Conservation (phyloP, 2,797 vertebrate genomes). For the Sebastiscus tertius region DNA sequence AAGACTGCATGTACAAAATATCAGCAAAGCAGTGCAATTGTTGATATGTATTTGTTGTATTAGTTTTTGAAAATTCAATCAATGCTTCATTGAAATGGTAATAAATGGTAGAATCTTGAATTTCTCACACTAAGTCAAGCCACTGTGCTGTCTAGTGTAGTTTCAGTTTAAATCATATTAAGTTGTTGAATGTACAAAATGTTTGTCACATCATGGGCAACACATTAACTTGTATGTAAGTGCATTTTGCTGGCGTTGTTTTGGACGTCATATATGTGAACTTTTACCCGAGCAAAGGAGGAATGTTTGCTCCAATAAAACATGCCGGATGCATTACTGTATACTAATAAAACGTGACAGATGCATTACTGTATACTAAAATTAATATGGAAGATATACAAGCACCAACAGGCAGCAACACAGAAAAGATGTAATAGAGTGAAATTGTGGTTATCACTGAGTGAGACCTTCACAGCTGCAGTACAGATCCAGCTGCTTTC, state of each 20-base stretch:
- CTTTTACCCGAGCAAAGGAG: not conserved
- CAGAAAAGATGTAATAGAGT: not conserved
- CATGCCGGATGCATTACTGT: not conserved
- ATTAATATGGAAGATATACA: not conserved
- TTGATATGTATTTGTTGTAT: too few species aligned
- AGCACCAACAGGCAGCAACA: not conserved
- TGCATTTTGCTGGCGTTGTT: not conserved
- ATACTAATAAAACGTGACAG: not conserved
- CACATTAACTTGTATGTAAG: not conserved
- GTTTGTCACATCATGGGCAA: not conserved
- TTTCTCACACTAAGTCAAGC: not conserved
- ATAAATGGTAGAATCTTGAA: too few species aligned
- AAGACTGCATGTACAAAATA: not conserved
- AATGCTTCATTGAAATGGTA: too few species aligned
- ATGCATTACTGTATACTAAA: not conserved
- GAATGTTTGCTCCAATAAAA: not conserved
- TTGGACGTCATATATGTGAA: not conserved
- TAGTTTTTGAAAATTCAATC: too few species aligned
- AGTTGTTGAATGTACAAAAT: not conserved
- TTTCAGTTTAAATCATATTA: not conserved
- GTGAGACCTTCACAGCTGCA: not conserved
- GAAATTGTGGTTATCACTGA: not conserved
- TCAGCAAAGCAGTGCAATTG: not conserved
- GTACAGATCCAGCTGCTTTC: not conserved
- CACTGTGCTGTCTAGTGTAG: not conserved